phyloP scores from a whole-genome alignment of 2,888 invertebrate genomes.

The Palloptera scutellata region DNA sequence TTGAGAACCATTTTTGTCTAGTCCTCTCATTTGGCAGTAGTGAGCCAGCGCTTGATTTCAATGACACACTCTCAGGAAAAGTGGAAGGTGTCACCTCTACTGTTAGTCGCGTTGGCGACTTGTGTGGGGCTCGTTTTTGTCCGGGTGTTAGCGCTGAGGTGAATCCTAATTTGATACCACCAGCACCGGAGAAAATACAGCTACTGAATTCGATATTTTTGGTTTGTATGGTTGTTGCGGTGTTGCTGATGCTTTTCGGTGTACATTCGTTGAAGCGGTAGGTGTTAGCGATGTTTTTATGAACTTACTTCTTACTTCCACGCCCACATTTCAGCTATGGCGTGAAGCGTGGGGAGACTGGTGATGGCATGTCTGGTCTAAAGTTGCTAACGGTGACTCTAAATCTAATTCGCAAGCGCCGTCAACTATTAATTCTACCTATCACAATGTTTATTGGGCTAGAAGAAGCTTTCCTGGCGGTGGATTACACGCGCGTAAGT shows the following conservation, averaged over 20 bases:
- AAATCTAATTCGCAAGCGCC: constrained; percentile 77
- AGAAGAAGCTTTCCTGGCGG: constrained; percentile 91
- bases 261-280: constrained; percentile 84
- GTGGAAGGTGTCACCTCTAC: too few relatives aligned
- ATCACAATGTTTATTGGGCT: constrained; percentile 93
- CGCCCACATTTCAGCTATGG: constrained; percentile 66
- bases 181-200: constrained; percentile 77
- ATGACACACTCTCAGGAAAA: constrained; percentile 35
- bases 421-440: constrained; percentile 85
- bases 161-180: constrained; percentile 77
- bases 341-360: constrained; percentile 65
- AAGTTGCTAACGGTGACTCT: constrained; percentile 79
- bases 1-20: constrained; percentile 10
- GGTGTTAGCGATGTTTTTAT: constrained; percentile 26
- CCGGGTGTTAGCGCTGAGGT: constrained; percentile 67
- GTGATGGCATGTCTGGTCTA: constrained; percentile 72
- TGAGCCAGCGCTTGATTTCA: constrained; percentile 29
- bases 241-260: constrained; percentile 76
- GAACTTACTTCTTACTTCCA: not conserved
- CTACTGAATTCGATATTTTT: constrained; percentile 83
- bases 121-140: constrained; percentile 81
- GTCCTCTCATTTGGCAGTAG: constrained; percentile 50
- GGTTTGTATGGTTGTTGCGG: constrained; percentile 79
- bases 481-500: constrained; percentile 78
- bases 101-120: constrained; percentile 65